Evolutionary conservation across 2,797 vertebrate species (phyloP), one percentile per base, ranked within the genome.

Genomic region (Sciaenops ocellatus): DNA sequence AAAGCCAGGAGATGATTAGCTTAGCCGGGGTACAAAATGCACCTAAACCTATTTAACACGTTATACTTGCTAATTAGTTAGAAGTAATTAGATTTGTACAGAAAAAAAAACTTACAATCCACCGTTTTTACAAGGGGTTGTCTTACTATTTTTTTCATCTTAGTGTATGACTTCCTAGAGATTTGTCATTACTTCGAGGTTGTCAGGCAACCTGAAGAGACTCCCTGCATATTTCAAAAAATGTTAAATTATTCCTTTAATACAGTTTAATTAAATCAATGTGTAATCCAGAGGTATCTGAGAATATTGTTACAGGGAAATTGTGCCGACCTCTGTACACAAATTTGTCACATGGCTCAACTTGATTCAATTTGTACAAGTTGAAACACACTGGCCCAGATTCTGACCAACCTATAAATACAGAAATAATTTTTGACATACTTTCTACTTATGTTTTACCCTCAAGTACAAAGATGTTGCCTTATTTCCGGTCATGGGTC

Each of bases 401-500:
- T 65, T 57, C 26, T 51, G 16, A 42, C 48, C 34, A 69, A 69
- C 44, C 22, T 22, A 64, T 18, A 16, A 76, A 71, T 48, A 28
- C 47, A 41, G 26, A 28, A 67, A 68, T 24, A 0, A 56, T 69
- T 22, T 61, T 59, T 48, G 24, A 74, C 16, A 48, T 20, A 70
- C 47, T 59, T 56, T 61, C 34, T 65, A 46, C 28, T 28, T 2
- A 20, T 46, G 30, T 54, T 69, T 72, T 57, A 42, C 51, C 56
- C 60, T 57, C 38, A 34, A 71, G 28, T 60, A 48, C 38, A 71
- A 57, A 82, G 60, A 54, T 30, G 41, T 54, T 74, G 41, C 8
- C 46, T 41, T 67, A 71, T 78, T 68, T 78, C 42, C 72, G 75
- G 46, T 62, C 54, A 30, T 69, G 54, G 69, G 26, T 72, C 26